Conservation (phyloP, 2,888 invertebrate genomes). For the Macrosoma leucophasiata region DNA sequence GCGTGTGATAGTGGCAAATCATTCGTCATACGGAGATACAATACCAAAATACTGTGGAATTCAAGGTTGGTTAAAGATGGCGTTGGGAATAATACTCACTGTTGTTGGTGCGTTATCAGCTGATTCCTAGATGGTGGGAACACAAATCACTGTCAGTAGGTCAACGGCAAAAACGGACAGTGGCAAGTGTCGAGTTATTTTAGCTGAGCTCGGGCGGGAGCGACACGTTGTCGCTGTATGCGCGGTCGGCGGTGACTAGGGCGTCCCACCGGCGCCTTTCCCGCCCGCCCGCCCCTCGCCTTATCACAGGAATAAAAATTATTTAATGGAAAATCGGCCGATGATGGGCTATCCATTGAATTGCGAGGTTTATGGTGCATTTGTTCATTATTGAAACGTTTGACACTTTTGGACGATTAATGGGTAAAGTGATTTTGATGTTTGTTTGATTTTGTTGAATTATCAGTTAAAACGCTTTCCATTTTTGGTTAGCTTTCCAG, state of each 20-base stretch:
- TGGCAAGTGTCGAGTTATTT: constrained; percentile 57
- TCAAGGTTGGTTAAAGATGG: constrained; percentile 53
- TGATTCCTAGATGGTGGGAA: no score
- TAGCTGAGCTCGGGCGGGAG: constrained; percentile 45
- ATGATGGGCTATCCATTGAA: constrained; percentile 59
- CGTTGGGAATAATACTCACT: constrained; percentile 37
- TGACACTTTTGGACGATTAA: no score
- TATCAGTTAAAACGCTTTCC: no score
- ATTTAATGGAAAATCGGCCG: constrained; percentile 68
- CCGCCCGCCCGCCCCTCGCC: constrained; percentile 58
- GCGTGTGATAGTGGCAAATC: constrained; percentile 30
- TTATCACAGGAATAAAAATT: constrained; percentile 71
- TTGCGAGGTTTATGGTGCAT: constrained; percentile 44
- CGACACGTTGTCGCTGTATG: constrained; percentile 47
- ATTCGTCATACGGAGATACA: constrained; percentile 38
- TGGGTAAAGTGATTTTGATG: no score
- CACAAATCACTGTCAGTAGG: constrained; percentile 64
- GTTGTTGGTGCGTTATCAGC: no score
- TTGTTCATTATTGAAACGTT: constrained; percentile 26
- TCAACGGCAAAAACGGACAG: constrained; percentile 41
- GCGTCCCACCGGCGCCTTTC: constrained; percentile 64
- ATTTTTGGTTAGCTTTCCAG: no score
- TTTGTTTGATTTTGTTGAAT: no score
- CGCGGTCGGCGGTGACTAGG: constrained; percentile 60
- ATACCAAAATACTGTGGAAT: constrained; percentile 60